Evolutionary conservation across 1,140 invertebrate species (phyloP).

Genomic region (Chrysopa pallens): DNA sequence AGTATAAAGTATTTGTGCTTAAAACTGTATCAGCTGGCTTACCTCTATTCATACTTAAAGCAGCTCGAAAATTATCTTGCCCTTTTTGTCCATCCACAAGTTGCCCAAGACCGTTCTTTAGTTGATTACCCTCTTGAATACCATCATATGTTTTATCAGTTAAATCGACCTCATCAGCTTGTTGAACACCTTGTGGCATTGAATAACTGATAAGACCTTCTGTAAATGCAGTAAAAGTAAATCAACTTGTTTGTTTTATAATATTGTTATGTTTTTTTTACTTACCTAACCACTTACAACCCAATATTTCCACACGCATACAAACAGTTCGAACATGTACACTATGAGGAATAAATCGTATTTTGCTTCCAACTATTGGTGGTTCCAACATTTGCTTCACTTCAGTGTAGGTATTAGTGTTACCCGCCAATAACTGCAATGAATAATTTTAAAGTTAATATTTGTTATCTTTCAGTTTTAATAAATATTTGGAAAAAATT

Average conservation of each 20-base stretch:
- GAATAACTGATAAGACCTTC: constrained; percentile 65
- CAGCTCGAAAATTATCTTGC: constrained; percentile 61
- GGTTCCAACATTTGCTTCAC: constrained; percentile 56
- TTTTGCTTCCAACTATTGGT: constrained; percentile 57
- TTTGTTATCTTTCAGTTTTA: too few species aligned
- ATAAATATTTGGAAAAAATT: too few species aligned
- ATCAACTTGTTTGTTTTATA: not conserved
- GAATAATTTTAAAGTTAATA: constrained; percentile 10
- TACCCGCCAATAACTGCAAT: constrained; percentile 56
- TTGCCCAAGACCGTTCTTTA: constrained; percentile 73
- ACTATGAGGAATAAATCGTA: constrained; percentile 69
- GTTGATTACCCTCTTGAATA: constrained; percentile 38
- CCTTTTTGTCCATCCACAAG: constrained; percentile 75
- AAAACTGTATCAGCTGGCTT: too few species aligned
- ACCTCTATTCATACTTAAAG: constrained; percentile 17
- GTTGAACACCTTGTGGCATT: constrained; percentile 61
- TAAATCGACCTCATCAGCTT: constrained; percentile 51
- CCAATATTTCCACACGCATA: constrained; percentile 69
- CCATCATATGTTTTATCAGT: constrained; percentile 70
- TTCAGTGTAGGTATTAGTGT: constrained; percentile 66
- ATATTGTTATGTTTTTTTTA: not conserved
- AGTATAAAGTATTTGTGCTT: too few species aligned
- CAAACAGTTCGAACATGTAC: constrained; percentile 68
- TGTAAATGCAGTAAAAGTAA: constrained; percentile 22
- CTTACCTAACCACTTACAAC: constrained; percentile 53